Conservation (phyloP, 2,113 vertebrate species). For the Hystrix cristata region DNA sequence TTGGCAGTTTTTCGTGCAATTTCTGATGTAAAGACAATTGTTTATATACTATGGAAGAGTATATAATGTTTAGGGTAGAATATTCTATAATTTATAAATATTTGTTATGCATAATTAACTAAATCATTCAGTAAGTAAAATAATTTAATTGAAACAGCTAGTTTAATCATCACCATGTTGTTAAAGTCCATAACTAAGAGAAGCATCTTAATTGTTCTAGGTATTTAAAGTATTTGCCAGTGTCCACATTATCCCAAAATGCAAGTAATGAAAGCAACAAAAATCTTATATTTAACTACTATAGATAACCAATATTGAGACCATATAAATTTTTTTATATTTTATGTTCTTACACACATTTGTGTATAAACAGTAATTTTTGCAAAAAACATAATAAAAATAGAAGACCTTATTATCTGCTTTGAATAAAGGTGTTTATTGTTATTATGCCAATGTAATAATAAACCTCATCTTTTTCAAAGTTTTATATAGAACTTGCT, state of each 20-base stretch:
- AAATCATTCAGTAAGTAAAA: constrained; percentile 26
- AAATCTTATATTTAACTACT: not conserved
- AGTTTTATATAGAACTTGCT: not conserved
- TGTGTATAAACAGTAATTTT: not conserved
- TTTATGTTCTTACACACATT: not conserved
- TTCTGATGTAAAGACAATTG: not conserved
- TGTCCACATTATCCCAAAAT: not conserved
- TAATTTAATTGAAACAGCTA: constrained; percentile 7
- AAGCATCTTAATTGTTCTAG: not conserved
- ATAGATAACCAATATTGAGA: not conserved
- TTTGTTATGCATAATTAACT: not conserved
- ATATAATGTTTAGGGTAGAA: not conserved
- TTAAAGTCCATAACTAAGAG: not conserved
- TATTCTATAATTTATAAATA: not conserved
- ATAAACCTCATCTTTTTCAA: not conserved
- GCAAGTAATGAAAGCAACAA: not conserved
- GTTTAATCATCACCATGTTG: not conserved
- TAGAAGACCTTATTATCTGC: not conserved
- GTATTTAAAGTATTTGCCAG: constrained; percentile 19
- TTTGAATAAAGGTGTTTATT: constrained; percentile 12
- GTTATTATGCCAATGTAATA: not conserved
- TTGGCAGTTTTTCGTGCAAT: constrained; percentile 30
- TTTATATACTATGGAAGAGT: not conserved
- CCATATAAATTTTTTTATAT: not conserved
- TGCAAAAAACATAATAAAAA: not conserved